Evolutionary conservation across 1,140 invertebrate genomes (phyloP), one percentile per base, ranked within the genome.

Genomic region (Hycleus cichorii): DNA sequence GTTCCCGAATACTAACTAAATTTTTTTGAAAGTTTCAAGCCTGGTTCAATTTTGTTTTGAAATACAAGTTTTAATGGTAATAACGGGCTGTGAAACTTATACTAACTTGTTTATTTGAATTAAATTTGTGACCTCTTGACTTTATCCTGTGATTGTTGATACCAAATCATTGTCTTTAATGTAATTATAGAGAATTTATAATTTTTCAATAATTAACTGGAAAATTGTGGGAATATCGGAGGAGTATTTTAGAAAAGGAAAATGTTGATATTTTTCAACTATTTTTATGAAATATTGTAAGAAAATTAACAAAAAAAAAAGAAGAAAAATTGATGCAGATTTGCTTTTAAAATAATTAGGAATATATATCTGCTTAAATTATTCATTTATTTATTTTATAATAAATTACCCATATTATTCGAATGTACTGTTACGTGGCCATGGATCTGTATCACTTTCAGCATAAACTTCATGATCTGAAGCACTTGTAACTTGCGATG

Each of bases 401-500:
- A 18, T 18, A 32, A 32, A 32, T 32, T 32, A 18, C 18, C 18
- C 44, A 5, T 52, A 44, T 52, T 7, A 52, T 52, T 52, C 4
- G 9, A 52, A 52, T 26, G 39, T 44, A 27, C 42, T 55, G 25
- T 64, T 66, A 40, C 42, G 60, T 39, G 67, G 62, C 71, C 71
- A 73, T 9, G 54, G 47, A 40, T 73, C 71, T 2, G 60, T 60
- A 55, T 73, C 71, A 49, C 64, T 71, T 52, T 67, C 64, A 3
- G 57, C 52, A 58, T 72, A 69, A 3, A 56, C 55, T 39, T 73
- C 72, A 40, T 67, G 63, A 54, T 69, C 69, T 1, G 65, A 65
- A 9, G 60, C 52, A 42, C 62, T 67, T 3, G 66, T 66, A 24
- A 58, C 61, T 63, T 68, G 67, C 2, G 70, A 69, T 3, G 47